Conservation (phyloP, 2,888 invertebrate species). For the Zhengitettix transpicula region DNA sequence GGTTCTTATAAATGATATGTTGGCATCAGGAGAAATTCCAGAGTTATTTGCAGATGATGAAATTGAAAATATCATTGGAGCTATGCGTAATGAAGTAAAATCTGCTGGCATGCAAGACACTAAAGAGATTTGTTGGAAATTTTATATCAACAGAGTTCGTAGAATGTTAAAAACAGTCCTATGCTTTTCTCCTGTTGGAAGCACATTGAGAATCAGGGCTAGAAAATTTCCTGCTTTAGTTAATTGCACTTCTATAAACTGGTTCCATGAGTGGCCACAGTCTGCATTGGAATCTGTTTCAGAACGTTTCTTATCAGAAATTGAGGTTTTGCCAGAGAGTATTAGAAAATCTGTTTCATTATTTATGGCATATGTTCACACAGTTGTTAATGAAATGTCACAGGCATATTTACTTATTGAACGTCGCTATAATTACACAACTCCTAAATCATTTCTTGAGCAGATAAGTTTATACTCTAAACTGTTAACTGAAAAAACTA, state of each 20-base stretch:
- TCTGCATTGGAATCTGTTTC: conserved; percentile 84
- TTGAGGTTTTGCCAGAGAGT: conserved; percentile 45
- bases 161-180: conserved; percentile 46
- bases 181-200: conserved; percentile 90
- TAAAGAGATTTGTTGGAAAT: conserved; percentile 82
- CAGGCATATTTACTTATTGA: conserved; percentile 68
- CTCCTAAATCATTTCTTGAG: conserved; percentile 89
- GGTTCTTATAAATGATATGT: conserved; percentile 80
- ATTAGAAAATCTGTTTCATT: conserved; percentile 45
- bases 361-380: conserved; percentile 85
- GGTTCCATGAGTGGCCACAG: conserved; percentile 95
- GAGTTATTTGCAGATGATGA: conserved; percentile 85
- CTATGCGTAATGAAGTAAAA: conserved; percentile 62
- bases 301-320: conserved; percentile 58
- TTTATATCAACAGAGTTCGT: conserved; percentile 80
- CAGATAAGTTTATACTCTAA: conserved; percentile 61
- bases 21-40: conserved; percentile 87
- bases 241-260: conserved; percentile 84
- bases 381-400: conserved; percentile 74
- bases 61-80: conserved; percentile 66
- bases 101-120: conserved; percentile 68
- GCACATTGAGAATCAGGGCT: conserved; percentile 70
- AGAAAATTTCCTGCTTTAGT: conserved; percentile 88
- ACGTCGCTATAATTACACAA: conserved; percentile 85
- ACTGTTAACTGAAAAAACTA: conserved; percentile 4